These are phyloP conservation scores for Oreotrochilus melanogaster DNA, from an alignment of 2,113 vertebrate genomes.

Conservation along the genomic window DNA sequence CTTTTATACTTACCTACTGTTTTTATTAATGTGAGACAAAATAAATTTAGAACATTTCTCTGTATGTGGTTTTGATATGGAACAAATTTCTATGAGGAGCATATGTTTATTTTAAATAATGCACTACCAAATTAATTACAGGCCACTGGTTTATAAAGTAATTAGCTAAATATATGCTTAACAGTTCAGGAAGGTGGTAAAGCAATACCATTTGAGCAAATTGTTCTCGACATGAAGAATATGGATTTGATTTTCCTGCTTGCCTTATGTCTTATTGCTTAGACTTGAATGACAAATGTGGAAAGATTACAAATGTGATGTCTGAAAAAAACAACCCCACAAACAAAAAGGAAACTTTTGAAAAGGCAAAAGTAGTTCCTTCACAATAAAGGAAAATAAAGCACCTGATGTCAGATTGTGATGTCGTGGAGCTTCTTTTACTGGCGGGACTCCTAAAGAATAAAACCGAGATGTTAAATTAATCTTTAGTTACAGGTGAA, in stretches of 20 bases:
- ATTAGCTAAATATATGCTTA: background rate
- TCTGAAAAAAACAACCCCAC: background rate
- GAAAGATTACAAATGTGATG: background rate
- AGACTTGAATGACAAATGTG: background rate
- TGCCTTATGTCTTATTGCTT: background rate
- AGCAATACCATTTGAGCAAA: background rate
- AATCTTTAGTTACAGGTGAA: background rate
- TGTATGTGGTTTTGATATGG: background rate
- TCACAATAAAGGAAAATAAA: background rate
- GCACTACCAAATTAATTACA: background rate
- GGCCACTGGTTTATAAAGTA: background rate
- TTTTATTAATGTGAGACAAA: background rate
- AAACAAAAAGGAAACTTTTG: background rate
- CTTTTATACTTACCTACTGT: background rate
- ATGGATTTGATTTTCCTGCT: background rate
- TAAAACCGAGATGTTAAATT: background rate
- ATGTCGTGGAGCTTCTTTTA: slow-evolving; percentile 58
- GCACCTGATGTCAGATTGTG: slow-evolving; percentile 75
- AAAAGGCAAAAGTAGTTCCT: background rate
- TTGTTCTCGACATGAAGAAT: background rate
- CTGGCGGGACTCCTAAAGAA: background rate
- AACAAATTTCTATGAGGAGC: background rate
- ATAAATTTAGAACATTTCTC: background rate
- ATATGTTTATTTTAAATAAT: background rate
- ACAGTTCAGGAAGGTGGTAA: background rate